phyloP scores from a whole-genome alignment of 2,888 invertebrate species.

The Luperina nickerlii region DNA sequence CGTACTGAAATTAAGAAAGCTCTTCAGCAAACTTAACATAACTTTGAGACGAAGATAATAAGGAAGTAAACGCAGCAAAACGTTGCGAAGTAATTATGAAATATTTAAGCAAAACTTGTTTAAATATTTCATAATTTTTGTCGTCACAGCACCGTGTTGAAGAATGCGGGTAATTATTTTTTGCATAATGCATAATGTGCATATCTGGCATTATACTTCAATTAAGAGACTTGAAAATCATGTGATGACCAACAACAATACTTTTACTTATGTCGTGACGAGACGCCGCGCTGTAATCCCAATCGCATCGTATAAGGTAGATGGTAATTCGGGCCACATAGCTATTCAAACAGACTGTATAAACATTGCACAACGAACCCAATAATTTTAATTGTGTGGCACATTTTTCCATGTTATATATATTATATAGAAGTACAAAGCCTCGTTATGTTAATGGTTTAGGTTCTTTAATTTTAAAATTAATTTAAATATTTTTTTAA shows the following conservation, averaged over 20 bases:
- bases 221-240: conserved; percentile 7
- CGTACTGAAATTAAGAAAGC: conserved; percentile 16
- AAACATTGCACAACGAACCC: conserved; percentile 25
- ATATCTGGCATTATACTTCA: not conserved
- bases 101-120: conserved; percentile 4
- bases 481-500: not conserved
- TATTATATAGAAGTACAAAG: not conserved
- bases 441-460: not conserved
- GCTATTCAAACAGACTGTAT: conserved; percentile 21
- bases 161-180: not conserved
- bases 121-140: not conserved
- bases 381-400: not conserved
- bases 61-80: conserved; percentile 10
- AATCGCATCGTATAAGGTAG: conserved; percentile 7
- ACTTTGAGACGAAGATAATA: not conserved
- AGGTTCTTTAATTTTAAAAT: not conserved
- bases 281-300: conserved; percentile 8
- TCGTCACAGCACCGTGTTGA: not conserved
- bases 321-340: conserved; percentile 43
- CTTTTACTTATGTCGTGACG: conserved; percentile 27
- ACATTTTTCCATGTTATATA: not conserved
- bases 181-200: not conserved
- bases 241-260: conserved; percentile 2
- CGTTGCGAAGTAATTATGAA: not conserved
- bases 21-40: conserved; percentile 7